These are phyloP conservation scores for Nettapus auritus DNA, from an alignment of 2,113 vertebrate genomes.

Conservation along the genomic window DNA sequence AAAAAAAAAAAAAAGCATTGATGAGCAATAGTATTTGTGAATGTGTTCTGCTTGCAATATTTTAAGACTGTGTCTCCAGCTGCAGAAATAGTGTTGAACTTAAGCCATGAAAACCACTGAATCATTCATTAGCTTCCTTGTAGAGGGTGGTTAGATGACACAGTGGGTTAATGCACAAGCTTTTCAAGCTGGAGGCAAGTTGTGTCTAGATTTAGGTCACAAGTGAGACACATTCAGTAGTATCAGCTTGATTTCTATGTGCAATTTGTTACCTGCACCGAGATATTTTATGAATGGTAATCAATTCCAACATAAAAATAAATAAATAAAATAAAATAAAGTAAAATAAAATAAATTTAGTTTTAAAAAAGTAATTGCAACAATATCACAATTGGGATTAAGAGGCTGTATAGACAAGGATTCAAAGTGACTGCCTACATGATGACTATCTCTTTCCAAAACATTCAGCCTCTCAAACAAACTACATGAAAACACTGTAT, in stretches of 20 bases:
- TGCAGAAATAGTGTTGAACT: background rate
- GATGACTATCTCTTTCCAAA: background rate
- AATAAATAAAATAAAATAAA: too few species aligned
- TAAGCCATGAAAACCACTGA: constrained; percentile 16
- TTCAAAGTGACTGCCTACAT: background rate
- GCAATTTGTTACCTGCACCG: constrained; percentile 1
- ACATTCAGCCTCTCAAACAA: background rate
- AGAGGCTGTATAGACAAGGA: background rate
- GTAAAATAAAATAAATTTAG: too few species aligned
- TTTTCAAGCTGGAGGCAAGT: background rate
- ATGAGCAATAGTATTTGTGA: constrained; percentile 8
- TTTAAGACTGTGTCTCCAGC: background rate
- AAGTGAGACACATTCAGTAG: background rate
- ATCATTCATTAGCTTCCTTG: background rate
- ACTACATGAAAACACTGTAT: rapidly evolving
- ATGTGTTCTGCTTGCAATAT: background rate
- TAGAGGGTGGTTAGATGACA: background rate
- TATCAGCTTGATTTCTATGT: background rate
- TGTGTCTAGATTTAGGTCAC: constrained; percentile 22
- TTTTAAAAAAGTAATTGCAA: background rate
- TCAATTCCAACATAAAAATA: background rate
- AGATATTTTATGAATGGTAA: constrained; percentile 1
- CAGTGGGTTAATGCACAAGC: background rate
- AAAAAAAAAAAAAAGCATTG: background rate
- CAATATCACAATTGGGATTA: background rate